These are phyloP conservation scores for Hololepta plana DNA, from an alignment of 2,888 invertebrate genomes.

Conservation along the genomic window DNA sequence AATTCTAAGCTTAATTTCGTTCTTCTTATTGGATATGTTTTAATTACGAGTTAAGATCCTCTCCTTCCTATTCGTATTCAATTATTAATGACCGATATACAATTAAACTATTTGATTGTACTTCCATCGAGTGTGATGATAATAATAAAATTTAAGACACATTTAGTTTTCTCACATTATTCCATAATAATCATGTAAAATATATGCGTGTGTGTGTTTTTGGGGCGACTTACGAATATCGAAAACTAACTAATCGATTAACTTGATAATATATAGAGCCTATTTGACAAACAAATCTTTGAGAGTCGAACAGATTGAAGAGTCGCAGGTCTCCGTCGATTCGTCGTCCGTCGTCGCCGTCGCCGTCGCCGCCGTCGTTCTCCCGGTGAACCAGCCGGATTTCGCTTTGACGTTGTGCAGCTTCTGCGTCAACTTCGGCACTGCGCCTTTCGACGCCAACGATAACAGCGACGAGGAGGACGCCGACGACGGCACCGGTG, in stretches of 20 bases:
- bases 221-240: too few species aligned
- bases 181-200: not conserved
- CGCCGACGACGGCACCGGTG: slow-evolving; percentile 16
- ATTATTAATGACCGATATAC: too few species aligned
- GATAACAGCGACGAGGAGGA: slow-evolving; percentile 16
- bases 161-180: slow-evolving; percentile 1
- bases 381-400: slow-evolving; percentile 33
- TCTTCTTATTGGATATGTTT: too few species aligned
- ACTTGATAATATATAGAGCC: too few species aligned
- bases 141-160: slow-evolving; percentile 3
- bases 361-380: too few species aligned
- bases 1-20: too few species aligned
- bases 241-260: too few species aligned
- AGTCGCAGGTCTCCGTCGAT: slow-evolving; percentile 52
- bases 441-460: slow-evolving; percentile 26
- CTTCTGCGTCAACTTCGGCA: slow-evolving; percentile 23
- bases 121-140: not conserved
- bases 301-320: slow-evolving; percentile 63
- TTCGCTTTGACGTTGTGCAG: slow-evolving; percentile 13
- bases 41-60: too few species aligned
- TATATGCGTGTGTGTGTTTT: too few species aligned
- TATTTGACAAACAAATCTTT: slow-evolving; percentile 79
- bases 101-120: too few species aligned
- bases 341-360: too few species aligned
- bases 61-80: too few species aligned